Conservation (phyloP, 2,797 vertebrate genomes). For the Echeneis naucrates region DNA sequence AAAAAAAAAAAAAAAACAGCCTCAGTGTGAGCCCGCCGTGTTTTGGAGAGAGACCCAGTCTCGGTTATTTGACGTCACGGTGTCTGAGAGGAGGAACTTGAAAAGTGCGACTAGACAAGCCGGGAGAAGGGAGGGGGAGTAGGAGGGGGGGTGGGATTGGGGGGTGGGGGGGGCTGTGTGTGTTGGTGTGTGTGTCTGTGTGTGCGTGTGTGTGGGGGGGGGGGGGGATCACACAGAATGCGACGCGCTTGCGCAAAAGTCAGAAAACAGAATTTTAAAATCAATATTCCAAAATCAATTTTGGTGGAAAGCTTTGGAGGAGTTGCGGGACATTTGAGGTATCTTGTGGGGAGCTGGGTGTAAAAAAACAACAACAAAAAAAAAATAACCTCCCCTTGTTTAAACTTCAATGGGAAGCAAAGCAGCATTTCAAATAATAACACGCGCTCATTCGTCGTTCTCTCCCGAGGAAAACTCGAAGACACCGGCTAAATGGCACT, state of each 20-base stretch:
- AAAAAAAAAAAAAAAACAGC: too few species aligned
- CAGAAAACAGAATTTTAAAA: conserved; percentile 59
- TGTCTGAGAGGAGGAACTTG: conserved; percentile 78
- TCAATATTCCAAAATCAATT: conserved; percentile 74
- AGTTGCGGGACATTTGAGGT: conserved; percentile 17
- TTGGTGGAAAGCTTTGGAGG: conserved; percentile 61
- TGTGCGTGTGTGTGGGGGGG: too few species aligned
- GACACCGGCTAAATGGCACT: background rate
- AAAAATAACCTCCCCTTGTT: conserved; percentile 19
- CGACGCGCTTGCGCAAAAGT: conserved; percentile 75
- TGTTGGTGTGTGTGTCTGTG: too few species aligned
- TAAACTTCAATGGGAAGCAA: background rate
- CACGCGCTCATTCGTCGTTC: conserved; percentile 8
- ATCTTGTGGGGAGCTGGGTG: conserved; percentile 43
- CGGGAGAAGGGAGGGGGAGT: conserved; percentile 16
- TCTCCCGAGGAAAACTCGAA: too few species aligned
- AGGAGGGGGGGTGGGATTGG: conserved; percentile 13
- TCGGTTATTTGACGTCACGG: conserved; percentile 84
- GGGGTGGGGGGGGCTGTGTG: background rate
- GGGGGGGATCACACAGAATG: conserved; percentile 62
- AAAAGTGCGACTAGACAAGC: conserved; percentile 72
- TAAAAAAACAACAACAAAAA: conserved; percentile 45
- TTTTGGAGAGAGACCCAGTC: conserved; percentile 68
- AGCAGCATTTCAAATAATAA: conserved; percentile 24
- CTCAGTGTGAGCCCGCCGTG: conserved; percentile 58